phyloP scores from a whole-genome alignment of 1,140 invertebrate species.

The Brachionus rotundiformis region DNA sequence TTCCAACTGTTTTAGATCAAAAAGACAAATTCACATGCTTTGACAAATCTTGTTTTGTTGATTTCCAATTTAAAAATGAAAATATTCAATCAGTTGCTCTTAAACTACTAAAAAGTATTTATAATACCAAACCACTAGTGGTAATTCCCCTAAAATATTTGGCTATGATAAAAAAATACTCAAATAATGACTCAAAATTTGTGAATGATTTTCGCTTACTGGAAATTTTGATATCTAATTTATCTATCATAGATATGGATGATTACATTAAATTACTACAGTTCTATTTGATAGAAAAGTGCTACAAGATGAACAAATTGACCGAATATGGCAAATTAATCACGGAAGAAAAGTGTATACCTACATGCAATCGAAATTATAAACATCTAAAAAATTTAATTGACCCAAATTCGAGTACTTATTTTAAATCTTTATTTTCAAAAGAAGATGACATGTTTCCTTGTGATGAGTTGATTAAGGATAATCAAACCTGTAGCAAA shows the following conservation, averaged over 20 bases:
- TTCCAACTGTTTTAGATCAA: neutral
- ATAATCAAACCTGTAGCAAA: neutral
- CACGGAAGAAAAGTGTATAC: neutral
- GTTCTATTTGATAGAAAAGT: neutral
- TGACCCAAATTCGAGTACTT: neutral
- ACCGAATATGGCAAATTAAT: neutral
- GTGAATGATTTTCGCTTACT: neutral
- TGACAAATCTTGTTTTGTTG: slow-evolving; percentile 9
- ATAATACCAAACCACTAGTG: neutral
- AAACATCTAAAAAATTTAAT: neutral
- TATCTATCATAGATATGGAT: neutral
- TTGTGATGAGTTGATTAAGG: neutral
- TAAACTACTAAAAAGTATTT: neutral
- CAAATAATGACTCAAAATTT: neutral
- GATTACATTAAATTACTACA: neutral
- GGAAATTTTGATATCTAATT: neutral
- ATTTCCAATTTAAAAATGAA: slow-evolving; percentile 11
- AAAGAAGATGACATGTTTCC: slow-evolving; percentile 25
- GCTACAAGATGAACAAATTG: neutral
- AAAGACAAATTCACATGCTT: neutral
- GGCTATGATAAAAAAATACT: neutral
- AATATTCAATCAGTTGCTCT: neutral
- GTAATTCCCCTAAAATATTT: neutral
- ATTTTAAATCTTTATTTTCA: neutral
- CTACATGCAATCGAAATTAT: slow-evolving; percentile 11